Conservation (phyloP, 1,140 invertebrate species). For the Myzus persicae region DNA sequence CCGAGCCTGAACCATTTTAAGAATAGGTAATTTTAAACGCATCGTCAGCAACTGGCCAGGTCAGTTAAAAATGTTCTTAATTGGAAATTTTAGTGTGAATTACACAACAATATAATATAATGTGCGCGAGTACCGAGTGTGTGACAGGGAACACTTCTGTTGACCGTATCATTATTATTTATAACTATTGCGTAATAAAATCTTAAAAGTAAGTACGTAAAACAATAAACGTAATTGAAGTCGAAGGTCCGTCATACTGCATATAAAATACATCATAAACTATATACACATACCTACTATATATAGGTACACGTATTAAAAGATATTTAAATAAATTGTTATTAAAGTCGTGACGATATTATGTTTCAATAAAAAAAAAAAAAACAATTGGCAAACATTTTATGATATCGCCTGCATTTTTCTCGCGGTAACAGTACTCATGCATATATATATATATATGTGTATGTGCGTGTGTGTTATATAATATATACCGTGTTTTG, state of each 20-base stretch:
- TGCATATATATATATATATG: neutral
- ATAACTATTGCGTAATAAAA: neutral
- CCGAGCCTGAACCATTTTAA: neutral
- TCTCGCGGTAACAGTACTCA: neutral
- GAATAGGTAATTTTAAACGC: too few relatives aligned
- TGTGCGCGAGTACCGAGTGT: neutral
- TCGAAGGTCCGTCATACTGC: neutral
- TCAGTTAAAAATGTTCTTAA: neutral
- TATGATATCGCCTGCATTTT: neutral
- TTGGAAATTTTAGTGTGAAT: neutral
- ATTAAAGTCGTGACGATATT: neutral
- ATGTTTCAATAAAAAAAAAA: neutral
- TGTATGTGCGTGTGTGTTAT: too few relatives aligned
- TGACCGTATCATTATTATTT: neutral
- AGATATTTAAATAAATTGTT: constrained; percentile 20
- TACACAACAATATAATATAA: neutral
- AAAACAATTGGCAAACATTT: neutral
- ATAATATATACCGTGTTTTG: neutral
- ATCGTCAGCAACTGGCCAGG: neutral
- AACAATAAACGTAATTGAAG: constrained; percentile 5
- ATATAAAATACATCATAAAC: too few relatives aligned
- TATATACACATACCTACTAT: too few relatives aligned
- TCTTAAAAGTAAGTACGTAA: neutral
- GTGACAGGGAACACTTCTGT: neutral
- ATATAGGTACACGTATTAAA: neutral